Evolutionary conservation across 2,888 invertebrate genomes (phyloP).

Genomic region (Polyommatus iphigenia): DNA sequence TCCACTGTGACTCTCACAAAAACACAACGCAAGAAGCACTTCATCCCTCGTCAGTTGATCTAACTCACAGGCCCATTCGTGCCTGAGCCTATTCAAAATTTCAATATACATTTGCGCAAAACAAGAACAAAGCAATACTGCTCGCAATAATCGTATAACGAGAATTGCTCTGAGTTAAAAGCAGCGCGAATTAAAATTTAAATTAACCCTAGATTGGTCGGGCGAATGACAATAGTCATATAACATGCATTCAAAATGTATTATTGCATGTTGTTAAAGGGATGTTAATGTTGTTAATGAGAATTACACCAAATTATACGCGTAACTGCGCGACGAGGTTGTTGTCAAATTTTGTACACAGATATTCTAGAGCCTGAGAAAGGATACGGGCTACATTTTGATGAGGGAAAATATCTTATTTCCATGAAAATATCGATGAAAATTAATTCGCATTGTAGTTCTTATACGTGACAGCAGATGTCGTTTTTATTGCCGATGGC

Average conservation of each 20-base stretch:
- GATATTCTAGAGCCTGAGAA: too few species aligned
- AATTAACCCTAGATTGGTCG: constrained; percentile 7
- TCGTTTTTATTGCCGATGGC: too few species aligned
- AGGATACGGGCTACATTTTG: too few species aligned
- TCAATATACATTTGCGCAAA: neutral
- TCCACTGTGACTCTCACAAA: too few species aligned
- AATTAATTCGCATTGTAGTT: too few species aligned
- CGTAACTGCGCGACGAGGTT: neutral
- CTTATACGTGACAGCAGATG: too few species aligned
- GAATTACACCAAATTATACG: constrained; percentile 7
- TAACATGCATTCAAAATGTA: constrained; percentile 9
- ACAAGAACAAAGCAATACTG: neutral
- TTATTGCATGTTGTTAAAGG: neutral
- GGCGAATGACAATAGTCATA: neutral
- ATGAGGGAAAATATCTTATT: too few species aligned
- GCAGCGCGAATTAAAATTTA: constrained; percentile 12
- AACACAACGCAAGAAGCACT: too few species aligned
- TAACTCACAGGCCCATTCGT: neutral
- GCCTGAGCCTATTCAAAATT: neutral
- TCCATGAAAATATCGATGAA: too few species aligned
- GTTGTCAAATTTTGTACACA: too few species aligned
- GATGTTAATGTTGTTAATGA: constrained; percentile 15
- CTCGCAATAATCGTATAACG: constrained; percentile 6
- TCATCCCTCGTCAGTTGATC: neutral
- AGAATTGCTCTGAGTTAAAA: neutral